Conservation (phyloP, 1,140 invertebrate genomes). For the Trichonephila inaurata region DNA sequence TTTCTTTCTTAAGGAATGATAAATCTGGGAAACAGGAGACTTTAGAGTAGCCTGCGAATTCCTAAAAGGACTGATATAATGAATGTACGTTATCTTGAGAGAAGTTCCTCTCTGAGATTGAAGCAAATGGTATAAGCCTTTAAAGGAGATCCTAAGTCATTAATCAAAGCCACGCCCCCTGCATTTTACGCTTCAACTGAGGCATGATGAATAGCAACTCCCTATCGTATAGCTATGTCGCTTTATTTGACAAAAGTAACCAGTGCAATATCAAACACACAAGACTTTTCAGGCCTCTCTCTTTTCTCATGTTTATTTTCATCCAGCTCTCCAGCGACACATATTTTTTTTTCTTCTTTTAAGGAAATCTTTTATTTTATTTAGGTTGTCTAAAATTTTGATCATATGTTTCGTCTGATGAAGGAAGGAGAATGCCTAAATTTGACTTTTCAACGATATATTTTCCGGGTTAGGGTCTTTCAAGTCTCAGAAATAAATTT, state of each 20-base stretch:
- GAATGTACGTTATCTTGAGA: conserved; percentile 54
- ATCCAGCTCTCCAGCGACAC: neutral
- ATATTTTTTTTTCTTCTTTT: neutral
- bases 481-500: neutral
- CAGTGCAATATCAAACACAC: conserved; percentile 35
- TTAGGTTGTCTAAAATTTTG: conserved; percentile 14
- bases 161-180: conserved; percentile 56
- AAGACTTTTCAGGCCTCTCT: conserved; percentile 1
- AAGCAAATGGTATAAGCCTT: conserved; percentile 51
- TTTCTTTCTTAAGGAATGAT: conserved; percentile 46
- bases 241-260: conserved; percentile 48
- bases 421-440: neutral
- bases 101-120: conserved; percentile 53
- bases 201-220: conserved; percentile 48
- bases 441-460: neutral
- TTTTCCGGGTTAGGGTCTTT: neutral
- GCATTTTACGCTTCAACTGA: conserved; percentile 59
- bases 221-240: conserved; percentile 36
- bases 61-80: conserved; percentile 62
- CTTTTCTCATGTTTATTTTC: conserved; percentile 34
- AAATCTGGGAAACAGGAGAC: conserved; percentile 61
- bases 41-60: conserved; percentile 21
- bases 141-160: conserved; percentile 42
- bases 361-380: neutral
- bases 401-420: conserved; percentile 15